Evolutionary conservation across 2,797 vertebrate genomes (phyloP), one percentile per base, ranked within the genome.

Genomic region (Hypotaenidia okinawae): DNA sequence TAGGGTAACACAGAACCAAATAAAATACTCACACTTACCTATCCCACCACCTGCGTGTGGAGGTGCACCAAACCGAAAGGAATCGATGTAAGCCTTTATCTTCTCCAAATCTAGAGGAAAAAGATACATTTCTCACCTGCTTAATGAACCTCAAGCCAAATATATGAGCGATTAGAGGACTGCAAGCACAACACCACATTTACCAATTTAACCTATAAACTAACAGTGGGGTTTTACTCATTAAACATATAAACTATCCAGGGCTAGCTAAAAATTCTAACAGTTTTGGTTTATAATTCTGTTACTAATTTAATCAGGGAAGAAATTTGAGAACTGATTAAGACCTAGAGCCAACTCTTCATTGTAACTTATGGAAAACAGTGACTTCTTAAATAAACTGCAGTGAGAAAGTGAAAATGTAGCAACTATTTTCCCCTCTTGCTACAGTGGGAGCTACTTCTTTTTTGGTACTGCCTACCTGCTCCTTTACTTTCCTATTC

Each of bases 11-110:
- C 8, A 52, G 55, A 90, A n/a, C 43, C 67, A 89, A 87, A 63
- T 74, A 67, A 79, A 93, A 41, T 11, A 62, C 16, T 84, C 58
- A 57, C 37, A 75, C 94, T 96, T 97, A 99, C 99, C 99, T 96
- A 99, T 99, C 92, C 99, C 99, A 94, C 99, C 99, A 33, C 99
- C 99, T 10, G 98, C 99, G 6, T 99, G 99, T 84, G 99, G 99
- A 90, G 99, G 99, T 35, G 99, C 99, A 91, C 99, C 99, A 85
- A 98, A 99, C 19, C 99, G 99, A 97, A 99, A 99, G 66, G 99
- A 99, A 97, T 99, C 99, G 1, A 99, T 99, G 78, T 99, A 99
- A 10, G 99, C 96, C 97, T 99, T 99, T 96, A 99, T 99, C 97
- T 99, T 99, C 97, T 99, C 99, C 98, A 99, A 97, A 98, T 99